A percentile compares a stretch with the other conserved stretches of the same genome.
Evolutionary conservation across 2,888 invertebrate genomes (phyloP).

Genomic region (Prenolepis imparis): DNA sequence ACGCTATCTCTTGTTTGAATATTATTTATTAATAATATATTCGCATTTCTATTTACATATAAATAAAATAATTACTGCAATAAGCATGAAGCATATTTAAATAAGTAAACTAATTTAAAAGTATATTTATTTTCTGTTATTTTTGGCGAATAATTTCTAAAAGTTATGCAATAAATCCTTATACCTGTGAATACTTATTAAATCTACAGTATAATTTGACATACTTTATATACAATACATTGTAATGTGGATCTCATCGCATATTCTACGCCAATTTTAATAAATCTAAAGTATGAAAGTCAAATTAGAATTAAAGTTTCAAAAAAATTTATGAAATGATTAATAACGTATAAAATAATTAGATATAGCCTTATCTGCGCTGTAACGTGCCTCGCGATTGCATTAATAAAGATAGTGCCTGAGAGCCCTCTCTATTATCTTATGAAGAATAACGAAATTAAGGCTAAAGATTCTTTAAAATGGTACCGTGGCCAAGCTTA

Average conservation of each 20-base stretch:
- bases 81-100: no score
- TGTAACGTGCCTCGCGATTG: constrained; percentile 74
- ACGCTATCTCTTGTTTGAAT: no score
- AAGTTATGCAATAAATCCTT: no score
- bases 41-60: no score
- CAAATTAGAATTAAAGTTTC: background rate
- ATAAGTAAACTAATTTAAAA: no score
- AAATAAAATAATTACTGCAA: no score
- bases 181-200: no score
- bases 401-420: constrained; percentile 74
- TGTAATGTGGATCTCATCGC: background rate
- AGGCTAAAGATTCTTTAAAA: constrained; percentile 74
- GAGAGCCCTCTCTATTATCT: constrained; percentile 80
- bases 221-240: no score
- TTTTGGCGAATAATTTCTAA: no score
- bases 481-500: constrained; percentile 75
- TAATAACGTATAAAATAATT: constrained; percentile 33
- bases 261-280: background rate
- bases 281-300: background rate
- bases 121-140: no score
- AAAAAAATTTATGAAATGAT: background rate
- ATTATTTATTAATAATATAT: no score
- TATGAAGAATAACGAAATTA: constrained; percentile 68
- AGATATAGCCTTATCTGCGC: constrained; percentile 80
- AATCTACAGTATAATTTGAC: no score